phyloP scores from a whole-genome alignment of 2,113 vertebrate species.

The Forbesichthys agassizii region DNA sequence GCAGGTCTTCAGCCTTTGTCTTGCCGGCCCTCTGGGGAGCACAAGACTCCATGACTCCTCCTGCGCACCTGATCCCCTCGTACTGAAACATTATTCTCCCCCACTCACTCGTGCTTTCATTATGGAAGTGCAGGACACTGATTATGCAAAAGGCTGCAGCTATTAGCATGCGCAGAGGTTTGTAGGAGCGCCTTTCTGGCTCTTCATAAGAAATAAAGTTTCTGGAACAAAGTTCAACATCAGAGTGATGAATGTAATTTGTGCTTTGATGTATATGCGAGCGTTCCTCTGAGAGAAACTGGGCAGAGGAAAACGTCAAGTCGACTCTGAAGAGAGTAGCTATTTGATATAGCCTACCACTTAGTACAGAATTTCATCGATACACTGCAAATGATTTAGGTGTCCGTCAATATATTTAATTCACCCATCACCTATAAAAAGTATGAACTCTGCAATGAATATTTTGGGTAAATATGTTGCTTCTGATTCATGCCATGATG shows the following conservation, averaged over 20 bases:
- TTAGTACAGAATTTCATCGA: slow-evolving; percentile 45
- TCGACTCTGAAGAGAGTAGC: slow-evolving; percentile 29
- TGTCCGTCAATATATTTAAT: slow-evolving; percentile 12
- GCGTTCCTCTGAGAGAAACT: slow-evolving; percentile 52
- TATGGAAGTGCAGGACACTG: slow-evolving; percentile 37
- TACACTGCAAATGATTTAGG: slow-evolving; percentile 10
- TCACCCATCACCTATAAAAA: neutral
- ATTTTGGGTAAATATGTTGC: no score
- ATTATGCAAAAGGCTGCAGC: slow-evolving; percentile 41
- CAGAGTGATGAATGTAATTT: slow-evolving; percentile 55
- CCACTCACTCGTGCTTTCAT: slow-evolving; percentile 17
- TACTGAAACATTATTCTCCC: slow-evolving; percentile 36
- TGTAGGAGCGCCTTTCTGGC: slow-evolving; percentile 19
- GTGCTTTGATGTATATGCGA: slow-evolving; percentile 65
- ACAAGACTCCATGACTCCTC: slow-evolving; percentile 49
- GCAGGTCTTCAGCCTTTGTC: slow-evolving; percentile 69
- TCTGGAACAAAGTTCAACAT: slow-evolving; percentile 64
- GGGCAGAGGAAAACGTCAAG: slow-evolving; percentile 37
- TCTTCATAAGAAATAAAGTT: slow-evolving; percentile 58
- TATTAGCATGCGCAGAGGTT: slow-evolving; percentile 46
- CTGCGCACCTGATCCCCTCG: slow-evolving; percentile 50
- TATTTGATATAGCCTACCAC: slow-evolving; percentile 45
- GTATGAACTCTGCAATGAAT: neutral
- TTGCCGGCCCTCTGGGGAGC: slow-evolving; percentile 49
- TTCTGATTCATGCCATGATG: no score